phyloP scores from a whole-genome alignment of 1,140 invertebrate genomes.

The Meloidogyne hapla region DNA sequence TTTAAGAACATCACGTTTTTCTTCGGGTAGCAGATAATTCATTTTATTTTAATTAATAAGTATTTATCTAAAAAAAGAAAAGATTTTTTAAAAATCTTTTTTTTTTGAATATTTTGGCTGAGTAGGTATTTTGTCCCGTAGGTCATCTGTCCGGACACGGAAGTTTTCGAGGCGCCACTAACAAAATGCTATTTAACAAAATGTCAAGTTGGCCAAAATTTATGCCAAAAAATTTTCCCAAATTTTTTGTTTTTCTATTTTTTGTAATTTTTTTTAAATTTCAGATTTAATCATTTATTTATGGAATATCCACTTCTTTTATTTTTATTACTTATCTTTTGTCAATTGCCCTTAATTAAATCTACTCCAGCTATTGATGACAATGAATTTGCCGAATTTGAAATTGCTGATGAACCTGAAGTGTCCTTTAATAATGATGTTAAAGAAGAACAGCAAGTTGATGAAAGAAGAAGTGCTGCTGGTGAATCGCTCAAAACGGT shows the following conservation, averaged over 20 bases:
- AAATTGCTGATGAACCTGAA: conserved; percentile 73
- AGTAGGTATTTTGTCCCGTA: no score
- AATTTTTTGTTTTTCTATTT: background rate
- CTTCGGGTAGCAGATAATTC: no score
- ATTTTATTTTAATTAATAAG: no score
- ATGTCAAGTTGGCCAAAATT: no score
- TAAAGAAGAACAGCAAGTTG: background rate
- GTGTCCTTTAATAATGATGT: background rate
- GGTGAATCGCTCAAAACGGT: background rate
- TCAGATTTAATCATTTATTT: no score
- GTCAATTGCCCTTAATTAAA: background rate
- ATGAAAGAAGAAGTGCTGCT: background rate
- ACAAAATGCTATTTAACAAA: no score
- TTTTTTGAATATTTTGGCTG: no score
- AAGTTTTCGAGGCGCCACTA: no score
- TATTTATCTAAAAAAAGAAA: no score
- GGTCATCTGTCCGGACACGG: no score
- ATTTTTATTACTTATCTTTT: background rate
- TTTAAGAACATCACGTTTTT: no score
- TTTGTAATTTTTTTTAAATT: background rate
- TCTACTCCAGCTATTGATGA: conserved; percentile 70
- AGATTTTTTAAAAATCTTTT: no score
- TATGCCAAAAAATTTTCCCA: background rate
- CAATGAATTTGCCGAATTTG: conserved; percentile 95
- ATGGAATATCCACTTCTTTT: background rate